A percentile compares a stretch with the other conserved stretches of the same genome.
Conservation (phyloP, 35 echinoderm and acorn worm genomes). For the Ophiothrix spiculata region DNA sequence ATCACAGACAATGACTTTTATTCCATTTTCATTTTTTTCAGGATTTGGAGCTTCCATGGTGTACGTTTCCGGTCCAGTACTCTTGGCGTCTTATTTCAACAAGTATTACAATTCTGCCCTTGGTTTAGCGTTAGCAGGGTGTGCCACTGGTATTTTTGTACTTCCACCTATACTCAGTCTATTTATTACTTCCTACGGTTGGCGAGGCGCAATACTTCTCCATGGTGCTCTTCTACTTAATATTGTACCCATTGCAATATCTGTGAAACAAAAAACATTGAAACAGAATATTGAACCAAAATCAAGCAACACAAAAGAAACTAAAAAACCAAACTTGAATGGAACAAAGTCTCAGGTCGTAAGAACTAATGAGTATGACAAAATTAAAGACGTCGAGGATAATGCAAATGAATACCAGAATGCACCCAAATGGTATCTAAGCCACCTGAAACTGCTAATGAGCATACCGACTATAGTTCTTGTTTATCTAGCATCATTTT, state of each 20-base stretch:
- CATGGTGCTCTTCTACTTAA: slow-evolving; percentile 6
- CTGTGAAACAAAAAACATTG: not conserved
- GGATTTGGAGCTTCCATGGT: slow-evolving; percentile 23
- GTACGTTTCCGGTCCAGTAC: not conserved
- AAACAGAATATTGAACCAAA: not conserved
- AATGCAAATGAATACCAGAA: not conserved
- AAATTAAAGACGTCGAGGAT: not conserved
- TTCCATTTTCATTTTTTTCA: not conserved
- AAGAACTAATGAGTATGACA: not conserved
- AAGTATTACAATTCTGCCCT: slow-evolving; percentile 1
- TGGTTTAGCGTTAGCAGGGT: slow-evolving; percentile 18
- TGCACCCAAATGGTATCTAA: not conserved
- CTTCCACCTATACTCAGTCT: slow-evolving; percentile 14
- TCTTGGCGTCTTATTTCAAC: slow-evolving; percentile 26
- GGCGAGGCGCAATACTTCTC: slow-evolving; percentile 18
- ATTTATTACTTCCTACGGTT: slow-evolving; percentile 17
- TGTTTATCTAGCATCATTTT: not conserved
- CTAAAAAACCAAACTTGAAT: not conserved
- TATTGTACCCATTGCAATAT: not conserved
- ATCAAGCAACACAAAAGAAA: not conserved
- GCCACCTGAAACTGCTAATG: not conserved
- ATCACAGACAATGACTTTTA: no score
- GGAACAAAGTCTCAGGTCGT: no score
- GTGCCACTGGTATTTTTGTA: slow-evolving; percentile 17
- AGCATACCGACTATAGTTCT: not conserved